phyloP scores from a whole-genome alignment of 2,113 vertebrate species.

The Acinonyx jubatus region DNA sequence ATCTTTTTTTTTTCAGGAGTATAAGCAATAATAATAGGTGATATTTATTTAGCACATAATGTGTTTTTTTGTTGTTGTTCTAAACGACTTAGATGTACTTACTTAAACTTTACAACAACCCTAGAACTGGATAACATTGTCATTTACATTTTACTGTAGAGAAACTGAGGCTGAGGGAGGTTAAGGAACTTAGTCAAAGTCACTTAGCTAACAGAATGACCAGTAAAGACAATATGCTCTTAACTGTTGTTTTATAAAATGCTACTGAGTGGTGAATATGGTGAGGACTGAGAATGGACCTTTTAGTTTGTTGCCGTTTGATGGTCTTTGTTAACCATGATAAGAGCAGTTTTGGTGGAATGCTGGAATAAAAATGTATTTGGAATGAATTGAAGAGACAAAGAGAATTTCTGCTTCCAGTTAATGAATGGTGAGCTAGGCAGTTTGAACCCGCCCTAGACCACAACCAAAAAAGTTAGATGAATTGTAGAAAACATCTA shows the following conservation, averaged over 20 bases:
- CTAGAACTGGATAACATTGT: not conserved
- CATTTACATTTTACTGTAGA: not conserved
- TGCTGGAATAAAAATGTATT: not conserved
- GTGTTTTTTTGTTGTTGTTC: not conserved
- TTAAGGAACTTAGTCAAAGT: not conserved
- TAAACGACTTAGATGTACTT: not conserved
- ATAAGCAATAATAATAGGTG: not conserved
- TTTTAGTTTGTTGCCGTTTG: not conserved
- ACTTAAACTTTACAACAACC: not conserved
- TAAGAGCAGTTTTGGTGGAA: not conserved
- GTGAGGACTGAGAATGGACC: not conserved
- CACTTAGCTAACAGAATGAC: not conserved
- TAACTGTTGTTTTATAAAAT: conserved; percentile 8
- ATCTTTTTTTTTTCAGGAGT: not conserved
- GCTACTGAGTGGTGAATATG: not conserved
- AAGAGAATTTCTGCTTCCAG: not conserved
- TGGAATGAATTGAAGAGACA: not conserved
- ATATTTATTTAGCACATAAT: not conserved
- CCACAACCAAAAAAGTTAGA: not conserved
- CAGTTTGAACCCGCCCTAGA: not conserved
- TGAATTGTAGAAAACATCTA: not conserved
- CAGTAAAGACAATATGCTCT: not conserved
- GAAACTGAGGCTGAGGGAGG: not conserved
- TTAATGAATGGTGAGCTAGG: not conserved
- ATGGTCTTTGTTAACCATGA: not conserved